These are phyloP conservation scores for Xestia c-nigrum DNA, from an alignment of 2,888 invertebrate genomes.

Conservation along the genomic window DNA sequence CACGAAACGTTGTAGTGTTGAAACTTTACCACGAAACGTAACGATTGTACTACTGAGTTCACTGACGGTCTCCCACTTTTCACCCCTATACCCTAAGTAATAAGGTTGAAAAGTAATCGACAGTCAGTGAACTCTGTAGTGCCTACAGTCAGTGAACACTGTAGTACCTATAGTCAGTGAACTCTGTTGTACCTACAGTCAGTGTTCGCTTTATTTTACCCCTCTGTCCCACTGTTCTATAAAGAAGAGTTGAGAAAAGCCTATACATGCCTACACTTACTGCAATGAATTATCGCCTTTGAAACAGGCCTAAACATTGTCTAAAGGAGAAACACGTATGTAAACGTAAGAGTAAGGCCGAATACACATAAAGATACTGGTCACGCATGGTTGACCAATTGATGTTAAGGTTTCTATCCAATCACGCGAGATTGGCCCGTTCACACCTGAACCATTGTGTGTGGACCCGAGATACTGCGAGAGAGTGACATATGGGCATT, in stretches of 20 bases:
- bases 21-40: not conserved
- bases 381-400: constrained; percentile 48
- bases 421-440: constrained; percentile 42
- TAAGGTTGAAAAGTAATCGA: too few relatives aligned
- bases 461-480: constrained; percentile 5
- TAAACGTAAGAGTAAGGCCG: constrained; percentile 43
- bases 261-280: not conserved
- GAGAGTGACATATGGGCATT: not conserved
- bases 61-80: too few relatives aligned
- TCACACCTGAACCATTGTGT: constrained; percentile 12
- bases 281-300: not conserved
- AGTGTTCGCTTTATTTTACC: not conserved
- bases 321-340: constrained; percentile 40
- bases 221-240: not conserved
- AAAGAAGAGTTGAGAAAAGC: not conserved
- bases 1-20: not conserved
- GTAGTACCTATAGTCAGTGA: too few relatives aligned
- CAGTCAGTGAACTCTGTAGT: too few relatives aligned
- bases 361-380: constrained; percentile 49
- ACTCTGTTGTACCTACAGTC: not conserved
- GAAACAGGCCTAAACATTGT: not conserved
- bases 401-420: constrained; percentile 55
- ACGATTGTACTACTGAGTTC: not conserved
- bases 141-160: too few relatives aligned
- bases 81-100: too few relatives aligned